Evolutionary conservation across 2,113 vertebrate species (phyloP).

Genomic region (Aegotheles bennettii): DNA sequence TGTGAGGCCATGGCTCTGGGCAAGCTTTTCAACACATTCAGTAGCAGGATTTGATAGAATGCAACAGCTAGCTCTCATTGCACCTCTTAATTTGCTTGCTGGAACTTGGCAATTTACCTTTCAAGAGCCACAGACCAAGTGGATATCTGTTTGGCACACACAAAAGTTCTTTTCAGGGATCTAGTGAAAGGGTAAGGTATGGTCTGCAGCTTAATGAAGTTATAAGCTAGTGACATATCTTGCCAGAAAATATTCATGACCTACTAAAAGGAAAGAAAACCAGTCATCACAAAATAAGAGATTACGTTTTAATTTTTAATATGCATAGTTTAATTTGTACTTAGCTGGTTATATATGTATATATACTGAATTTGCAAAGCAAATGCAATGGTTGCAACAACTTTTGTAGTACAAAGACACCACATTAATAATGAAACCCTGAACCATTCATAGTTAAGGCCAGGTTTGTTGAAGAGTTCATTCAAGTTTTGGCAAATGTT

Average conservation of each 20-base stretch:
- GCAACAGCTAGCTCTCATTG: slow-evolving; percentile 61
- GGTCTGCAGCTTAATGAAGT: slow-evolving; percentile 62
- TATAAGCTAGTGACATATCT: slow-evolving; percentile 58
- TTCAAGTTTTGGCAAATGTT: slow-evolving; percentile 2
- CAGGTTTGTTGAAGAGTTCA: slow-evolving; percentile 3
- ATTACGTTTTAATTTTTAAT: neutral
- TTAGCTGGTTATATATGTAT: neutral
- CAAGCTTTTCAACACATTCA: slow-evolving; percentile 56
- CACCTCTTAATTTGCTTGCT: slow-evolving; percentile 58
- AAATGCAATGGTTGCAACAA: neutral
- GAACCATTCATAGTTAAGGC: neutral
- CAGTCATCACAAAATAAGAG: neutral
- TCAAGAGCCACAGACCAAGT: slow-evolving; percentile 64
- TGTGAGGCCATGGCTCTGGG: slow-evolving; percentile 44
- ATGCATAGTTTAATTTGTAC: neutral
- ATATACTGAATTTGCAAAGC: neutral
- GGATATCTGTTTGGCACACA: slow-evolving; percentile 51
- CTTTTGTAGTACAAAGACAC: neutral
- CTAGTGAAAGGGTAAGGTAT: slow-evolving; percentile 54
- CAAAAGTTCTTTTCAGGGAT: slow-evolving; percentile 66
- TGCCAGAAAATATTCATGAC: slow-evolving; percentile 56
- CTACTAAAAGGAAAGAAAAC: slow-evolving; percentile 13
- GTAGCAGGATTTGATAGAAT: slow-evolving; percentile 57
- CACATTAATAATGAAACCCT: neutral
- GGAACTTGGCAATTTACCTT: slow-evolving; percentile 62